Percentiles rank a stretch among this genome's conserved stretches.
phyloP scores from a whole-genome alignment of 1,140 invertebrate genomes.

The Anthonomus grandis region DNA sequence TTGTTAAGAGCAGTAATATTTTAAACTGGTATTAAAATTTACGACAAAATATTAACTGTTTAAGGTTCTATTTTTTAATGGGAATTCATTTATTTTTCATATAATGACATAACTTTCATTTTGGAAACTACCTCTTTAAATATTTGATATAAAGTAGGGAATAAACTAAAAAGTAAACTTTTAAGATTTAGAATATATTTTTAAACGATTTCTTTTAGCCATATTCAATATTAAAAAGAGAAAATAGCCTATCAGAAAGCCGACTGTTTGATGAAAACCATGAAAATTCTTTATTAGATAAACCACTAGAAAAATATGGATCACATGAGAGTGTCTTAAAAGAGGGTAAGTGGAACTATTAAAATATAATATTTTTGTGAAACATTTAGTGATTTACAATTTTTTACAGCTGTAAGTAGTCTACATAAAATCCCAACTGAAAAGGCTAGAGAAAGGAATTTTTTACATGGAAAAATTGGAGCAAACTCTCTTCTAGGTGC shows the following conservation, averaged over 20 bases:
- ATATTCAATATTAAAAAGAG: slow-evolving; percentile 23
- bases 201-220: slow-evolving; percentile 15
- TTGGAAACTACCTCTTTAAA: too few relatives aligned
- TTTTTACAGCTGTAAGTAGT: slow-evolving; percentile 66
- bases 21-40: too few relatives aligned
- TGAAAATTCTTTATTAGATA: slow-evolving; percentile 26
- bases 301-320: slow-evolving; percentile 39
- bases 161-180: too few relatives aligned
- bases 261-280: slow-evolving; percentile 28
- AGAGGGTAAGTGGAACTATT: slow-evolving; percentile 30
- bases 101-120: too few relatives aligned
- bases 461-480: slow-evolving; percentile 72
- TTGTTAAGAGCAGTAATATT: too few relatives aligned
- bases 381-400: too few relatives aligned
- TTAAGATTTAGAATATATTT: too few relatives aligned
- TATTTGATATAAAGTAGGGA: too few relatives aligned
- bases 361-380: not conserved
- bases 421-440: slow-evolving; percentile 74
- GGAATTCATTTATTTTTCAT: too few relatives aligned
- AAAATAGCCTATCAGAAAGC: slow-evolving; percentile 43
- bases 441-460: slow-evolving; percentile 77
- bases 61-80: too few relatives aligned
- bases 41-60: too few relatives aligned
- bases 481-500: slow-evolving; percentile 76
- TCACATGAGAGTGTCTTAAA: slow-evolving; percentile 45